phyloP scores from a whole-genome alignment of 2,888 invertebrate species.

The Xestia c-nigrum region DNA sequence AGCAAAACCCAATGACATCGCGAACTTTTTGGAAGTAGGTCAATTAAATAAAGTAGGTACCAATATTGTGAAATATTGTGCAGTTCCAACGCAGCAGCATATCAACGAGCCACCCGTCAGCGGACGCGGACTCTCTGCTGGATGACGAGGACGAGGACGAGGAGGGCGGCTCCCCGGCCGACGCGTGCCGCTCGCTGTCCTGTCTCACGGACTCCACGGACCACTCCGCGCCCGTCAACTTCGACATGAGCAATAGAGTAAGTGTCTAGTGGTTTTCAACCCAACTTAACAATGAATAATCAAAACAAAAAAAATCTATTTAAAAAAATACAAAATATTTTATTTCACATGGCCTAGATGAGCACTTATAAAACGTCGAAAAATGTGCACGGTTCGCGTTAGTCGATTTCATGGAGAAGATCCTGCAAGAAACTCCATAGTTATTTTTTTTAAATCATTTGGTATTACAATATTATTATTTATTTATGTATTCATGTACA shows the following conservation, averaged over 20 bases:
- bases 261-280: neutral
- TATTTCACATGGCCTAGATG: too few species aligned
- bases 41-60: neutral
- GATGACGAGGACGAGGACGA: conserved; percentile 80
- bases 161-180: conserved; percentile 87
- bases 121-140: conserved; percentile 90
- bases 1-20: neutral
- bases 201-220: conserved; percentile 97
- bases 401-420: too few species aligned
- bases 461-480: too few species aligned
- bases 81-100: conserved; percentile 82
- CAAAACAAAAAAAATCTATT: too few species aligned
- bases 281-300: too few species aligned
- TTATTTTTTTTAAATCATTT: too few species aligned
- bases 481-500: too few species aligned
- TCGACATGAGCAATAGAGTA: conserved; percentile 97
- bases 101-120: conserved; percentile 85
- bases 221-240: conserved; percentile 97
- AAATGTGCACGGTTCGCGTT: too few species aligned
- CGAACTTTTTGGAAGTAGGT: neutral
- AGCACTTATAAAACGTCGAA: too few species aligned
- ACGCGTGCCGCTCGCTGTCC: conserved; percentile 95
- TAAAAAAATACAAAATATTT: too few species aligned
- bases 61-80: neutral
- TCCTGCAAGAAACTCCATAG: too few species aligned